phyloP scores from a whole-genome alignment of 2,797 vertebrate species.

The Danio albolineatus region DNA sequence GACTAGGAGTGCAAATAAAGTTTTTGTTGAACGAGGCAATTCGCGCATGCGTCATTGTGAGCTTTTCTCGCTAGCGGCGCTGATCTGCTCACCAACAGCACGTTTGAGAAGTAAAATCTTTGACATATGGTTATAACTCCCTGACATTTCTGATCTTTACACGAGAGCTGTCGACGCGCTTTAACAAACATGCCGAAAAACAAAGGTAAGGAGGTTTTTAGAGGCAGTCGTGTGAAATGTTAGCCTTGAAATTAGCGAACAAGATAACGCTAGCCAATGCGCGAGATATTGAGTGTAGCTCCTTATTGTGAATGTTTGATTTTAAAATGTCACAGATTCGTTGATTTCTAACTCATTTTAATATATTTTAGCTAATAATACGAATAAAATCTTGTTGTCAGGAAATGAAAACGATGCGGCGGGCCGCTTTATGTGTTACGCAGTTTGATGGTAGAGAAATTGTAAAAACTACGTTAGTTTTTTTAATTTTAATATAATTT shows the following conservation, averaged over 20 bases:
- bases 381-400: neutral
- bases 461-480: neutral
- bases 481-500: neutral
- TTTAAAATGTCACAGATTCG: neutral
- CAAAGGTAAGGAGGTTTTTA: slow-evolving; percentile 73
- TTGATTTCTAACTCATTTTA: neutral
- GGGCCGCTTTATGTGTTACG: neutral
- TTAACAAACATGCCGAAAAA: slow-evolving; percentile 82
- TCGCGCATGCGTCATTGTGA: slow-evolving; percentile 45
- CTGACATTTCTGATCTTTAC: neutral
- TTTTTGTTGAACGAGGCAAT: slow-evolving; percentile 2
- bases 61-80: slow-evolving; percentile 6
- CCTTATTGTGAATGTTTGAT: neutral
- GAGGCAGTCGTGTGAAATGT: neutral
- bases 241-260: slow-evolving; percentile 3
- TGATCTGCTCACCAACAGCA: neutral
- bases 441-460: neutral
- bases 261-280: neutral
- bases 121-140: neutral
- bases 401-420: neutral
- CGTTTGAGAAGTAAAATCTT: neutral
- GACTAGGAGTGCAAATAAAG: slow-evolving; percentile 29
- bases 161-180: neutral
- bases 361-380: neutral
- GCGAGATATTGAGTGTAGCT: neutral